phyloP scores from a whole-genome alignment of 2,113 vertebrate genomes.

The Amphiprion percula region DNA sequence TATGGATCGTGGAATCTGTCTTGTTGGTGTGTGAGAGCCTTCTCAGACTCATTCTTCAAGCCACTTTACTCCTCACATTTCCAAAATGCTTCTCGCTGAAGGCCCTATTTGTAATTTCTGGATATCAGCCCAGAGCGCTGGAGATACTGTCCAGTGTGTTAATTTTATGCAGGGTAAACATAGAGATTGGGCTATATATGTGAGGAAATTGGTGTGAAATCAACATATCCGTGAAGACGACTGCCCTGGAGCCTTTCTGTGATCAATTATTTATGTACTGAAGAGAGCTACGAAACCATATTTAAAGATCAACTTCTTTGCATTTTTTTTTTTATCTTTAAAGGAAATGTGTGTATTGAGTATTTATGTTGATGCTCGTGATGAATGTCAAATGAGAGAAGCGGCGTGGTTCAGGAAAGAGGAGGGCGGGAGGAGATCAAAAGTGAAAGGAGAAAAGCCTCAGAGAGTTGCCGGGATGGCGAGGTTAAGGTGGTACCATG shows the following conservation, averaged over 20 bases:
- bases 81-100: conserved; percentile 18
- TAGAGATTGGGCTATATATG: conserved; percentile 58
- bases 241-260: conserved; percentile 58
- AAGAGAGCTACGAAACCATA: conserved; percentile 72
- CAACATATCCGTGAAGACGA: conserved; percentile 68
- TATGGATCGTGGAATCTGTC: conserved; percentile 35
- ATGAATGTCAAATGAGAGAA: conserved; percentile 59
- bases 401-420: conserved; percentile 30
- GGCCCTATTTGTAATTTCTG: conserved; percentile 49
- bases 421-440: conserved; percentile 46
- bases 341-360: conserved; percentile 64
- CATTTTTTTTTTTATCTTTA: conserved; percentile 63
- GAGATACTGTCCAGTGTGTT: conserved; percentile 62
- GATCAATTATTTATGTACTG: conserved; percentile 78
- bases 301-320: conserved; percentile 69
- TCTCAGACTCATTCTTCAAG: conserved; percentile 21
- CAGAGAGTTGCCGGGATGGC: conserved; percentile 59
- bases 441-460: conserved; percentile 39
- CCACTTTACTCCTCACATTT: conserved; percentile 30
- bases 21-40: conserved; percentile 16
- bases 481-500: conserved; percentile 68
- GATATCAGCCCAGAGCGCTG: conserved; percentile 26
- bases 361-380: conserved; percentile 65
- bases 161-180: conserved; percentile 74
- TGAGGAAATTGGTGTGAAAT: conserved; percentile 76